These are phyloP conservation scores for Lanius collurio DNA, from an alignment of 2,113 vertebrate species.

Conservation along the genomic window DNA sequence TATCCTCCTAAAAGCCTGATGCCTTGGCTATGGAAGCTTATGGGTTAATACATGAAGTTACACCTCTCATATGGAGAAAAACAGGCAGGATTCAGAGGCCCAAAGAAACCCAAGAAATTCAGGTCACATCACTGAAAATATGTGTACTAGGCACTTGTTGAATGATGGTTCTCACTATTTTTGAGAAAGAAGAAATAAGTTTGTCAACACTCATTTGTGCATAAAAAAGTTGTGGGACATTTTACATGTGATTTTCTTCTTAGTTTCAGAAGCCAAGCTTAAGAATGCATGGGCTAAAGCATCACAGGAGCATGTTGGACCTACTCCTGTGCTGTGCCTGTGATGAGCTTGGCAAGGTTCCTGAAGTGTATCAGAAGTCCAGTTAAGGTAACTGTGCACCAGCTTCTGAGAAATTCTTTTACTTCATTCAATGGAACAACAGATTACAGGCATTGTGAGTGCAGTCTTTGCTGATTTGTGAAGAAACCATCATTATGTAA, in stretches of 20 bases:
- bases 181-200: neutral
- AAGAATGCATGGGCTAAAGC: neutral
- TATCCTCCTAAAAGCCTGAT: neutral
- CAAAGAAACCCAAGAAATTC: neutral
- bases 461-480: neutral
- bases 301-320: neutral
- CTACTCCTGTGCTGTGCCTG: neutral
- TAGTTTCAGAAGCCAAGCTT: neutral
- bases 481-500: neutral
- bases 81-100: conserved; percentile 14
- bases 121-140: neutral
- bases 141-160: conserved; percentile 15
- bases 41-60: neutral
- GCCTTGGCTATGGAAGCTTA: conserved; percentile 27
- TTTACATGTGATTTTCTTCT: neutral
- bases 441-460: neutral
- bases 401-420: neutral
- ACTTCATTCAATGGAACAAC: neutral
- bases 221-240: neutral
- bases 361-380: neutral
- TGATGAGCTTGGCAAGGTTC: neutral
- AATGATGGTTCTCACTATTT: neutral
- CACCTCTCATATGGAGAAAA: neutral
- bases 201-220: neutral
- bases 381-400: neutral